Evolutionary conservation across 2,113 vertebrate genomes (phyloP).

Genomic region (Oreochromis tanganicae): DNA sequence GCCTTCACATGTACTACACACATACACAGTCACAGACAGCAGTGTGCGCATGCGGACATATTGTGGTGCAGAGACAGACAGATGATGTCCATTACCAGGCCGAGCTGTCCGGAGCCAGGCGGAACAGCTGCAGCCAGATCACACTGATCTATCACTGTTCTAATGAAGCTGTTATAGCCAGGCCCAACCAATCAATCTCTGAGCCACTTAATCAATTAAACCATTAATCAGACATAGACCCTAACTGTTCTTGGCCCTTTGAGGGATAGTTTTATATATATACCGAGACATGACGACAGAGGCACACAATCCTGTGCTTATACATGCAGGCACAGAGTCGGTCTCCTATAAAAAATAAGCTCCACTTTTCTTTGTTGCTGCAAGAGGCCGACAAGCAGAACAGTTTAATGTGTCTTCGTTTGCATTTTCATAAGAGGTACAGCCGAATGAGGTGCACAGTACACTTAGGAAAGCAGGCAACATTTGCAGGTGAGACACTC

Average conservation of each 20-base stretch:
- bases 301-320: not conserved
- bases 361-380: not conserved
- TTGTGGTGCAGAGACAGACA: constrained; percentile 41
- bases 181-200: constrained; percentile 51
- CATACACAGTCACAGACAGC: not conserved
- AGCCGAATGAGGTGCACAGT: not conserved
- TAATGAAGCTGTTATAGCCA: constrained; percentile 63
- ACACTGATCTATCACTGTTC: constrained; percentile 55
- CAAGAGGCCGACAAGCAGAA: not conserved
- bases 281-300: not conserved
- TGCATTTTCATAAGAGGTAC: not conserved
- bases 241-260: constrained; percentile 15
- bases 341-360: not conserved
- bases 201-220: constrained; percentile 51
- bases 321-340: not conserved
- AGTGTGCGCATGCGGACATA: not conserved
- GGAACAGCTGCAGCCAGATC: constrained; percentile 58
- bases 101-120: constrained; percentile 35
- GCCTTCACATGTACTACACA: not conserved
- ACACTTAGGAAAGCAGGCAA: not conserved
- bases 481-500: not conserved
- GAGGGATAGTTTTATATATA: constrained; percentile 36
- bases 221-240: constrained; percentile 46
- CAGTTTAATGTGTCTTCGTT: not conserved
- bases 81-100: constrained; percentile 51